Conservation (phyloP, 2,888 invertebrate genomes). For the Hydrotaea diabolus region DNA sequence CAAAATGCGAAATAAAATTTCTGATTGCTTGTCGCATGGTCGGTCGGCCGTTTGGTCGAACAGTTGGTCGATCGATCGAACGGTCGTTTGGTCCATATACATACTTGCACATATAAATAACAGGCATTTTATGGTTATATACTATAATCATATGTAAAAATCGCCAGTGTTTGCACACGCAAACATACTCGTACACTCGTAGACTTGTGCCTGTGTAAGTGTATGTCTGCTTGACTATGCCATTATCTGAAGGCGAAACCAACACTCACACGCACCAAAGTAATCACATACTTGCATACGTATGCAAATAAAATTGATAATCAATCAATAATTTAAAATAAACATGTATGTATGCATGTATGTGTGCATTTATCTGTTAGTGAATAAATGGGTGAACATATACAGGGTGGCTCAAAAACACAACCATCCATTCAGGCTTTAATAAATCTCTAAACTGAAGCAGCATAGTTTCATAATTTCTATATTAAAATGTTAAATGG, state of each 20-base stretch:
- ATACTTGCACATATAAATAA: neutral
- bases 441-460: too few relatives aligned
- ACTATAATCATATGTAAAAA: neutral
- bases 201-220: neutral
- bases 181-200: neutral
- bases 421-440: too few relatives aligned
- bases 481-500: too few relatives aligned
- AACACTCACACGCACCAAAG: neutral
- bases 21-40: neutral
- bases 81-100: neutral
- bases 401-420: too few relatives aligned
- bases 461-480: too few relatives aligned
- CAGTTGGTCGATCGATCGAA: too few relatives aligned
- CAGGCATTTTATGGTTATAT: neutral
- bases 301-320: neutral
- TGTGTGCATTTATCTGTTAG: too few relatives aligned
- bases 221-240: neutral
- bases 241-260: neutral
- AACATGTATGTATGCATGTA: too few relatives aligned
- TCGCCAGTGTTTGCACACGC: neutral
- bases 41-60: too few relatives aligned
- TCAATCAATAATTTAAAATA: constrained; percentile 5
- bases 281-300: neutral
- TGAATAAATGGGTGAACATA: too few relatives aligned
- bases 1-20: constrained; percentile 33